A percentile compares a stretch with the other conserved stretches of the same genome.
These are phyloP conservation scores for Babyrousa celebensis DNA, from an alignment of 2,797 vertebrate species.

Conservation along the genomic window DNA sequence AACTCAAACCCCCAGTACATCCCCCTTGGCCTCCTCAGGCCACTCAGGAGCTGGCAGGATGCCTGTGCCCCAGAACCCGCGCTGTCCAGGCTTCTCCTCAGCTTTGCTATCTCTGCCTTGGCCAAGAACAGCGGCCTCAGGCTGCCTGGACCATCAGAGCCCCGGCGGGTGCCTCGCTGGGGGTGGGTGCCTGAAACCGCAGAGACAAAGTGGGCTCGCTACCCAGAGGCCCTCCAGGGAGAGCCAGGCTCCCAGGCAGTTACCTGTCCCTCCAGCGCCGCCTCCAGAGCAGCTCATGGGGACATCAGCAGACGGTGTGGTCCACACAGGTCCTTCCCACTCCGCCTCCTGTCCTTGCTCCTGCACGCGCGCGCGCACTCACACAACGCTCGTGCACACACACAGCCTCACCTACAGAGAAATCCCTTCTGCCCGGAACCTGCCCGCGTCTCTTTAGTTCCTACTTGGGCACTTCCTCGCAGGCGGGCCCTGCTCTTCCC, in stretches of 20 bases:
- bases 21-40: background rate
- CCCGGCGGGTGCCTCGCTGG: background rate
- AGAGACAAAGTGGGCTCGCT: conserved; percentile 24
- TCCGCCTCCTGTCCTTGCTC: background rate
- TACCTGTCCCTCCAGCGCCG: background rate
- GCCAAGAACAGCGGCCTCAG: accelerated
- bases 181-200: background rate
- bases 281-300: background rate
- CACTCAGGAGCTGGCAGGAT: background rate
- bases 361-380: too few relatives aligned
- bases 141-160: background rate
- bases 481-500: background rate
- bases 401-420: background rate
- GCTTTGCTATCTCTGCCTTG: too few relatives aligned
- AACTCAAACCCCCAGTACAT: background rate
- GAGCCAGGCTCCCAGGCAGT: too few relatives aligned
- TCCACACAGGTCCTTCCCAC: background rate
- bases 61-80: too few relatives aligned
- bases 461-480: background rate
- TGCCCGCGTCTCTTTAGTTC: background rate
- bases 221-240: background rate
- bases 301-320: background rate
- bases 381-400: background rate
- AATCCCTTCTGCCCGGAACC: background rate
- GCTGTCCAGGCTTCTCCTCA: background rate